A percentile compares a stretch with the other conserved stretches of the same genome.
phyloP scores from a whole-genome alignment of 2,113 vertebrate species.

The Cepphus grylle region DNA sequence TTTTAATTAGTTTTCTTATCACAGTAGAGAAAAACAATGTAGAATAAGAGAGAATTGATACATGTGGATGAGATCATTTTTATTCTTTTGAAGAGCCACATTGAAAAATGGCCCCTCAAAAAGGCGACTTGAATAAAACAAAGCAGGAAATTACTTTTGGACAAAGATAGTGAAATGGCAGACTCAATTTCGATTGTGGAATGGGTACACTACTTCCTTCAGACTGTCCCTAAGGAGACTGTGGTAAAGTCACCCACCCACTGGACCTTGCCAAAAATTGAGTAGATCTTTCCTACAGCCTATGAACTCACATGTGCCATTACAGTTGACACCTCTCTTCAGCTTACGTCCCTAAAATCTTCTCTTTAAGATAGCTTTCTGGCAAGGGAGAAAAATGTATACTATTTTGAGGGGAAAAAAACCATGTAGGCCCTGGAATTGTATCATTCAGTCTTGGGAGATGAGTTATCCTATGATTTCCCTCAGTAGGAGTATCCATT shows the following conservation, averaged over 20 bases:
- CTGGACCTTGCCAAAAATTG: neutral
- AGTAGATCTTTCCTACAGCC: neutral
- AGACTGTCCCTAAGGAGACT: fast-evolving
- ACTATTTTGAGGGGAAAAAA: neutral
- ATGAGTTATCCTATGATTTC: neutral
- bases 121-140: neutral
- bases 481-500: neutral
- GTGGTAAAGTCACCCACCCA: neutral
- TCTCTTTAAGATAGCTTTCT: neutral
- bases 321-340: neutral
- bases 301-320: neutral
- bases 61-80: neutral
- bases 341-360: neutral
- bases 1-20: neutral
- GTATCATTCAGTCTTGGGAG: neutral
- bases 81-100: neutral
- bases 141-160: neutral
- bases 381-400: neutral
- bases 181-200: neutral
- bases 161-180: neutral
- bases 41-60: neutral
- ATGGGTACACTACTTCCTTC: neutral
- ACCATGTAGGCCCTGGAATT: neutral
- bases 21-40: neutral
- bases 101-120: neutral